Percentiles rank a stretch among this genome's conserved stretches.
phyloP scores from a whole-genome alignment of 2,113 vertebrate species.

The Sander vitreus region DNA sequence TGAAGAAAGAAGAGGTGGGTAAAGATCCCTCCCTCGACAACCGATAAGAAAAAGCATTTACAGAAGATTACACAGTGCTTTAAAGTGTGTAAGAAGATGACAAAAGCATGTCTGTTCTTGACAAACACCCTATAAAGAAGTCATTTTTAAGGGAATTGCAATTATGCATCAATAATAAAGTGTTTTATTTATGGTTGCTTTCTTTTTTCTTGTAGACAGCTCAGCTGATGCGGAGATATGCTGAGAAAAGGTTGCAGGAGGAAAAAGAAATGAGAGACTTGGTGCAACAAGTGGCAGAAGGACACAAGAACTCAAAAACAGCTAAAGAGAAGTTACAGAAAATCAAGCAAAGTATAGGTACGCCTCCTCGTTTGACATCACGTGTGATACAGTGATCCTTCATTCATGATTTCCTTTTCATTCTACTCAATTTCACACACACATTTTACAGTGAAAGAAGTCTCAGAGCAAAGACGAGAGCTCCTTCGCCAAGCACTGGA shows the following conservation, averaged over 20 bases:
- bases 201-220: slow-evolving; percentile 80
- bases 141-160: not conserved
- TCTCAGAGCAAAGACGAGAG: slow-evolving; percentile 86
- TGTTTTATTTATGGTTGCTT: slow-evolving; percentile 8
- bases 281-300: slow-evolving; percentile 87
- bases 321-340: slow-evolving; percentile 86
- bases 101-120: not conserved
- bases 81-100: not conserved
- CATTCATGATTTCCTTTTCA: not conserved
- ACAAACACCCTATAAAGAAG: not conserved
- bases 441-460: slow-evolving; percentile 86
- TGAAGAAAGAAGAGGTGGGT: slow-evolving; percentile 90
- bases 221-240: slow-evolving; percentile 83
- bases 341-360: slow-evolving; percentile 89
- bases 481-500: slow-evolving; percentile 85
- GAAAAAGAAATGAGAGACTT: slow-evolving; percentile 86
- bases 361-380: not conserved
- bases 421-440: slow-evolving; percentile 13
- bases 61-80: slow-evolving; percentile 7
- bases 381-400: not conserved
- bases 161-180: slow-evolving; percentile 1
- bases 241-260: slow-evolving; percentile 84
- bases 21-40: not conserved
- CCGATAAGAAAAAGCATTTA: not conserved
- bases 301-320: slow-evolving; percentile 88